These are phyloP conservation scores for Leistus spinibarbis DNA, from an alignment of 2,888 invertebrate species.

Conservation along the genomic window DNA sequence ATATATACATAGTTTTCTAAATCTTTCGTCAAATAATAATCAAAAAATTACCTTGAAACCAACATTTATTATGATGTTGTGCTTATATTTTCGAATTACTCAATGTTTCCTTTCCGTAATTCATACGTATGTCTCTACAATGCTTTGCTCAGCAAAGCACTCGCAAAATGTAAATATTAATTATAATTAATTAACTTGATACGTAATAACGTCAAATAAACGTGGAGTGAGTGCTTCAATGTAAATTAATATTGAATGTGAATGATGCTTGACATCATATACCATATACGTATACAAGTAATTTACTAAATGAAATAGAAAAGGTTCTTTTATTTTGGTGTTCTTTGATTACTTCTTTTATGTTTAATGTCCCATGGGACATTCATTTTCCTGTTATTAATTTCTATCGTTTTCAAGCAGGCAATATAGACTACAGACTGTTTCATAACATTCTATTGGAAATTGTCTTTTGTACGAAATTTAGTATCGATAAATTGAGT, in stretches of 20 bases:
- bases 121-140: not conserved
- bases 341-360: not conserved
- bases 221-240: not conserved
- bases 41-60: too few species aligned
- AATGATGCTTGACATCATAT: not conserved
- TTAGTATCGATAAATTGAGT: too few species aligned
- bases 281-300: not conserved
- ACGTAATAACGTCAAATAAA: not conserved
- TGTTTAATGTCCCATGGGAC: slow-evolving; percentile 22
- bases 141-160: not conserved
- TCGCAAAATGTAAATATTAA: not conserved
- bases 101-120: not conserved
- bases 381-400: slow-evolving; percentile 25
- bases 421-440: not conserved
- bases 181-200: not conserved
- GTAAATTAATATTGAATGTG: not conserved
- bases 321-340: not conserved
- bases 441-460: not conserved
- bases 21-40: too few species aligned
- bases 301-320: not conserved
- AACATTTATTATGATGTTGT: not conserved
- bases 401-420: not conserved
- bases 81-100: not conserved
- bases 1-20: too few species aligned
- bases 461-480: not conserved